Conservation (phyloP, 23 tunicate genomes). For the Trididemnum miniatum region DNA sequence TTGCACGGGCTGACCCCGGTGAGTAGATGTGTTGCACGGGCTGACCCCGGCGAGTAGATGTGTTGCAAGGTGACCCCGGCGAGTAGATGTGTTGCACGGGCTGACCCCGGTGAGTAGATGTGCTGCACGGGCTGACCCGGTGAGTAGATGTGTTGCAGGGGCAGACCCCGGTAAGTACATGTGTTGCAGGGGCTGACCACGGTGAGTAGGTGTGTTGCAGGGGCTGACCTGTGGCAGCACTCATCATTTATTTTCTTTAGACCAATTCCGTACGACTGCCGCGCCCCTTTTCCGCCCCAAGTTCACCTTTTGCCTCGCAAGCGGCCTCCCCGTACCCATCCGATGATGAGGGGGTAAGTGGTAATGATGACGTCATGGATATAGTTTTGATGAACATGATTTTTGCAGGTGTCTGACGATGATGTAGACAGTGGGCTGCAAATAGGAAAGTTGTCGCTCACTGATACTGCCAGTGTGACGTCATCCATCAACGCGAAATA, state of each 20-base stretch:
- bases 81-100: conserved; percentile 20
- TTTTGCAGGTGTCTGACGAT: conserved; percentile 45
- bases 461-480: no score
- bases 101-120: no score
- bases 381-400: background rate
- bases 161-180: no score
- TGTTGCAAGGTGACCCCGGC: conserved; percentile 71
- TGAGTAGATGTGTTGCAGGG: no score
- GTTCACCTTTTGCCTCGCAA: conserved; percentile 83
- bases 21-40: conserved; percentile 20
- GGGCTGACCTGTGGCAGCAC: no score
- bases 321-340: conserved; percentile 89
- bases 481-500: no score
- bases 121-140: no score
- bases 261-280: conserved; percentile 79
- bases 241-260: conserved; percentile 31
- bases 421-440: conserved; percentile 74
- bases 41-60: no score
- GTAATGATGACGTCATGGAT: background rate
- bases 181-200: no score
- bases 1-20: no score
- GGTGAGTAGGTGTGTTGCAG: no score
- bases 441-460: conserved; percentile 20
- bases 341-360: conserved; percentile 57
- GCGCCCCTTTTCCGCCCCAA: conserved; percentile 90